Evolutionary conservation across 1,140 invertebrate genomes (phyloP).

Genomic region (Polypedilum vanderplanki): DNA sequence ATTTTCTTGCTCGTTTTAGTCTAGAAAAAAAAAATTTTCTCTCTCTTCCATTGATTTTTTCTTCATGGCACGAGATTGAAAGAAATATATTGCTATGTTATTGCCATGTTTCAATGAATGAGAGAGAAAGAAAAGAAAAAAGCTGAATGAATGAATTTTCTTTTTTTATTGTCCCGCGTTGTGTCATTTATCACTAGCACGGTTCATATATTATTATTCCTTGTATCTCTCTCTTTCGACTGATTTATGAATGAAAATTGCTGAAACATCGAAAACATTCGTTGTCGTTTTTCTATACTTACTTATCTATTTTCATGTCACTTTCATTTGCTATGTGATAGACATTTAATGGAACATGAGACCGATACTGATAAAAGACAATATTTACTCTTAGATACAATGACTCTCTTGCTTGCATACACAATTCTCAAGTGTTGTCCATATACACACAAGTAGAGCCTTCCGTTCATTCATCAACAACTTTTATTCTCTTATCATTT

Average conservation of each 20-base stretch:
- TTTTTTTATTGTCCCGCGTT: constrained; percentile 16
- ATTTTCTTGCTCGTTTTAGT: not conserved
- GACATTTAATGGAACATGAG: not conserved
- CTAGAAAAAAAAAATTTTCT: not conserved
- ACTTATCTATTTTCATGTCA: not conserved
- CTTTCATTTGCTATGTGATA: not conserved
- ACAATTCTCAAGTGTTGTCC: not conserved
- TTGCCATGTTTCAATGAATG: not conserved
- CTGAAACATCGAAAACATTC: not conserved
- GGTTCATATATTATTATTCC: constrained; percentile 9
- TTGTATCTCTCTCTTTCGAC: not conserved
- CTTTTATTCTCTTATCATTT: constrained; percentile 13
- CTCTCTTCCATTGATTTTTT: not conserved
- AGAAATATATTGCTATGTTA: not conserved
- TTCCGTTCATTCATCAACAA: not conserved
- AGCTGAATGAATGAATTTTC: constrained; percentile 11
- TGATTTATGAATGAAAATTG: constrained; percentile 14
- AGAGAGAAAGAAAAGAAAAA: not conserved
- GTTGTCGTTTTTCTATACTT: not conserved
- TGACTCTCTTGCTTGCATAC: not conserved
- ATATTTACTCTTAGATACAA: constrained; percentile 3
- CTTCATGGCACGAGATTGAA: not conserved
- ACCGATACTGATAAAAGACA: not conserved
- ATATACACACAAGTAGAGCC: not conserved
- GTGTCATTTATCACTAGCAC: constrained; percentile 11